Evolutionary conservation across 1,140 invertebrate genomes (phyloP), one percentile per base, ranked within the genome.

Genomic region (Drosophila ironensis): DNA sequence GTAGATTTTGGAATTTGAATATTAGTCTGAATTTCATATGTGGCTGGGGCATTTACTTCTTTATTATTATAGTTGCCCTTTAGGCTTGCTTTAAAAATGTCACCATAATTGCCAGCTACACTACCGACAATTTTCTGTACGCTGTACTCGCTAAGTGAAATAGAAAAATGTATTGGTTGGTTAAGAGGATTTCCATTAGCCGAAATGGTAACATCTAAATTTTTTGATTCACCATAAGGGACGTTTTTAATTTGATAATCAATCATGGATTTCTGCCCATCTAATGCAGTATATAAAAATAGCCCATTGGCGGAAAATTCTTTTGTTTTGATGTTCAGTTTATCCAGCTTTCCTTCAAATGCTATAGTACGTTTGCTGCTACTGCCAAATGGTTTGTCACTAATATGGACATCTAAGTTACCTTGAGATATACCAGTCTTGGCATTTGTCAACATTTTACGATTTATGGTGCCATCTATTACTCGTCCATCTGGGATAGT

Each of bases 1-100:
- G 91, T 92, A 0, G 92, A 91, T 28, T 88, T 90, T 0, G 93
- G 92, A 1, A 91, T 72, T 30, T 91, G 90, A 0, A 91, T 28
- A 7, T 92, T 91, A 0, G 91, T 27, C 0, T 76, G 59, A 4
- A 90, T 7, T 0, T 91, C 90, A 9, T 87, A 69, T 2, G 56
- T 76, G 1, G 90, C 51, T 48, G 93, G 92, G 61, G 87, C 90
- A 8, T 66, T 82, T 35, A 25, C 1, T 57, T 24, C 17, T 44
- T 89, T 90, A 0, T 82, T 12, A 68, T 90, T 44, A 77, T 88
- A 86, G 54, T 92, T 90, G 57, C 91, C 93, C 82, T 87, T 75
- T 6, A 90, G 60, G 25, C 64, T 68, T 2, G 40, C 11, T 8
- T 48, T 53, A n/a, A 78, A 14, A 11, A 56, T 38, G 5, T 67